Evolutionary conservation across 1,140 invertebrate genomes (phyloP), one percentile per base, ranked within the genome.

Genomic region (Callitettix versicolor): DNA sequence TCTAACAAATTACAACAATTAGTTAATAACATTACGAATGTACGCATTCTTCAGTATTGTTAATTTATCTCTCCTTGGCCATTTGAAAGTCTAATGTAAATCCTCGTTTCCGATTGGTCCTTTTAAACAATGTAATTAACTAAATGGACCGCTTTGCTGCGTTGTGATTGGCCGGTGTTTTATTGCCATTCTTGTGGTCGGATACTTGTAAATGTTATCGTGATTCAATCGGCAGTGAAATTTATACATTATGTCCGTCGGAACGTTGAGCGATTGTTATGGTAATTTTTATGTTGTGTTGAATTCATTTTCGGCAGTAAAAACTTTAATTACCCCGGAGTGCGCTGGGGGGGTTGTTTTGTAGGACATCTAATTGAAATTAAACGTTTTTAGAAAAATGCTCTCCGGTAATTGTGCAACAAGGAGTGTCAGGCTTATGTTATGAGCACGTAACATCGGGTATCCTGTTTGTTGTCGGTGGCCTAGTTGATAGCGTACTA

Each of bases 21-120:
- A 49, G 47, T 34, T 49, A 49, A 49, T 33, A 49, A 33, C 47
- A n/a, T n/a, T n/a, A n/a, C n/a, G n/a, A n/a, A n/a, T n/a, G n/a
- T n/a, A n/a, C n/a, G n/a, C n/a, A n/a, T n/a, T n/a, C n/a, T n/a
- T n/a, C n/a, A n/a, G n/a, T 49, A 49, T 34, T 49, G 44, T 47
- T 49, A 49, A 49, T 49, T 49, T 49, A 49, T 49, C 47, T 49
- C 20, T 18, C 22, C 24, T 11, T 18, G 41, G 41, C 14, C 41
- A 49, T 49, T 34, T 49, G 26, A 49, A 49, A 49, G 3, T 49
- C 47, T n/a, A 21, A 49, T 49, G 7, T 22, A 47, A 47, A 22
- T 47, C 14, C 20, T 14, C 41, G 20, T 7, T 9, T 18, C 6
- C 41, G 41, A 43, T 43, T 43, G 41, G 41, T 18, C 17, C n/a